Percentiles rank a stretch among this genome's conserved stretches.
These are phyloP conservation scores for Arion vulgaris DNA, from an alignment of 1,140 invertebrate genomes.

Conservation along the genomic window DNA sequence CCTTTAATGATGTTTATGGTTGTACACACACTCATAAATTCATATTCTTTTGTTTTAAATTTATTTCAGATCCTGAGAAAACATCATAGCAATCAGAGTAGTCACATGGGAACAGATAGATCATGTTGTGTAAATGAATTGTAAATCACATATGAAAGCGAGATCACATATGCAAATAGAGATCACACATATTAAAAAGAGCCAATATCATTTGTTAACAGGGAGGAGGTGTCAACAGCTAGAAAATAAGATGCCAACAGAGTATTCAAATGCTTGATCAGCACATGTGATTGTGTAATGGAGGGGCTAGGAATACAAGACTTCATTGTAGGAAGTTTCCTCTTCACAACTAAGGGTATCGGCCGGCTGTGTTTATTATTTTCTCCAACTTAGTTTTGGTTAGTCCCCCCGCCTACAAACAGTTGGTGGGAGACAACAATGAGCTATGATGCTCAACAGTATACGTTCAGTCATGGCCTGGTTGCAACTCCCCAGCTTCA, in stretches of 20 bases:
- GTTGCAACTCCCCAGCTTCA: conserved; percentile 32
- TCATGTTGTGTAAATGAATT: no score
- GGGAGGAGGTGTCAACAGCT: no score
- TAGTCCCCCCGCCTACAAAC: neutral
- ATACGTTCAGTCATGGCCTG: conserved; percentile 34
- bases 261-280: neutral
- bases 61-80: no score
- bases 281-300: neutral
- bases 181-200: no score
- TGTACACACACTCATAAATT: no score
- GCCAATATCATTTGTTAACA: no score
- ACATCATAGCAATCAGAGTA: no score
- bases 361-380: neutral
- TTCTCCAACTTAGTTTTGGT: conserved; percentile 26
- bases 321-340: neutral
- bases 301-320: neutral
- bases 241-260: neutral
- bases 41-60: no score
- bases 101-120: no score
- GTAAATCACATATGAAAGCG: no score
- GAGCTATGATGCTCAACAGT: conserved; percentile 35
- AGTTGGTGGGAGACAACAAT: conserved; percentile 13
- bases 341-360: neutral
- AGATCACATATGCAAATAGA: no score
- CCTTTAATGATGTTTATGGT: no score